Percentiles rank a stretch among this genome's conserved stretches.
These are phyloP conservation scores for Karalla daura DNA, from an alignment of 2,797 vertebrate genomes.

Conservation along the genomic window DNA sequence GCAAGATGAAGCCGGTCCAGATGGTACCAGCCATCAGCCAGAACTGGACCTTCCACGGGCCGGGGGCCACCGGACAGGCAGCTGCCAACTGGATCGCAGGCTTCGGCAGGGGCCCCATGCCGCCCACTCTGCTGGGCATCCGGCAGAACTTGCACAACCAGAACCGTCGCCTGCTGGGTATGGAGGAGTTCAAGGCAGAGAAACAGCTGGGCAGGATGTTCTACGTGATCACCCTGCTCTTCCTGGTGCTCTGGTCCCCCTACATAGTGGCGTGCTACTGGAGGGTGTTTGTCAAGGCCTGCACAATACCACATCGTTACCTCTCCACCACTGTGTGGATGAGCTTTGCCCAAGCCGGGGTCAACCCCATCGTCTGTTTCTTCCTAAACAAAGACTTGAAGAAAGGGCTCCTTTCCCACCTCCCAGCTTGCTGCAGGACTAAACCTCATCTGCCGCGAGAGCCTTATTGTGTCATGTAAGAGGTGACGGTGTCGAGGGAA, in stretches of 20 bases:
- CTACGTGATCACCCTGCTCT: slow-evolving; percentile 91
- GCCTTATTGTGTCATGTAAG: slow-evolving; percentile 92
- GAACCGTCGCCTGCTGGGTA: slow-evolving; percentile 89
- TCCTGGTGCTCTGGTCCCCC: slow-evolving; percentile 92
- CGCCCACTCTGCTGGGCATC: slow-evolving; percentile 91
- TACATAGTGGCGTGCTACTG: slow-evolving; percentile 95
- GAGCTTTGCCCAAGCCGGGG: slow-evolving; percentile 92
- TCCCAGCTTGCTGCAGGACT: slow-evolving; percentile 91
- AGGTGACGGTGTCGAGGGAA: slow-evolving; percentile 60
- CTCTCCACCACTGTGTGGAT: slow-evolving; percentile 93
- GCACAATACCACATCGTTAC: slow-evolving; percentile 90
- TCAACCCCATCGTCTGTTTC: slow-evolving; percentile 93
- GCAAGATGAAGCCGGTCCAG: slow-evolving; percentile 94
- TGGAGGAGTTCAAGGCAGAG: slow-evolving; percentile 93
- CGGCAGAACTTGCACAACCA: slow-evolving; percentile 91
- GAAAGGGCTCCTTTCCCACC: slow-evolving; percentile 90
- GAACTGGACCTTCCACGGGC: slow-evolving; percentile 94
- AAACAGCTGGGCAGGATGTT: slow-evolving; percentile 94
- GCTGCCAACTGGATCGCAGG: slow-evolving; percentile 94
- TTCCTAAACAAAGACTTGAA: slow-evolving; percentile 94
- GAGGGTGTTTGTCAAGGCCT: slow-evolving; percentile 93
- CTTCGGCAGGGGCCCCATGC: slow-evolving; percentile 92
- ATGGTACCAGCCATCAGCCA: slow-evolving; percentile 94
- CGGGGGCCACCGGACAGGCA: slow-evolving; percentile 91
- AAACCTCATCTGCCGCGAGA: slow-evolving; percentile 90